Evolutionary conservation across 1,140 invertebrate species (phyloP), one percentile per base, ranked within the genome.

Genomic region (Drosophila nigromelanica): DNA sequence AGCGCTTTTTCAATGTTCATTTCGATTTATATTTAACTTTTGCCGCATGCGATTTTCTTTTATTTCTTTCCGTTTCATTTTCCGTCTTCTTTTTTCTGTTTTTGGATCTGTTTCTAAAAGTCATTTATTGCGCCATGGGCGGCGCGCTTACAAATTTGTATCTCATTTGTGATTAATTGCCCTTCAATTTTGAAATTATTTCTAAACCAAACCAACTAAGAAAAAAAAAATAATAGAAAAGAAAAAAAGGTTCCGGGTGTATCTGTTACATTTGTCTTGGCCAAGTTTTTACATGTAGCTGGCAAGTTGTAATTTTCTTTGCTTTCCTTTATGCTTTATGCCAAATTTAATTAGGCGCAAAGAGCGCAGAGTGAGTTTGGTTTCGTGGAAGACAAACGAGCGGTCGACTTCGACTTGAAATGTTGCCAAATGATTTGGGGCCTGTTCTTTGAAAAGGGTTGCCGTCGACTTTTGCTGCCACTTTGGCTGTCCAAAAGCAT

Each of bases 281-380:
- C 69, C 69, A 85, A 85, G 56, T 75, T 86, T 74, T 75, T 60
- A 42, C 63, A 63, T 43, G 61, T 63, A 63, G 59, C 69, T 64
- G 67, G 59, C 76, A 73, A 73, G 64, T 79, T 85, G 68, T 77
- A 89, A 79, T 82, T 79, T 85, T 78, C 37, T 52, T 71, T 37
- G 14, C 37, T 50, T 12, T 18, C 14, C 5, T n/a, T 15, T 15
- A n/a, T n/a, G n/a, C 85, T 89, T 89, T 76, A 89, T 89, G 85
- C 80, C 83, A 89, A 89, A 89, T 89, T 89, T 89, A 89, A 89
- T 89, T 89, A 89, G 83, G 83, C 83, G 83, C 83, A 89, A 89
- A 89, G 69, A 76, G 67, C 76, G 60, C 59, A 76, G 45, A 61
- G 61, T 69, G 64, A 82, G 82, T 87, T 59, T 45, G 64, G 50